Evolutionary conservation across 1,140 invertebrate genomes (phyloP).

Genomic region (Gryon sp.): DNA sequence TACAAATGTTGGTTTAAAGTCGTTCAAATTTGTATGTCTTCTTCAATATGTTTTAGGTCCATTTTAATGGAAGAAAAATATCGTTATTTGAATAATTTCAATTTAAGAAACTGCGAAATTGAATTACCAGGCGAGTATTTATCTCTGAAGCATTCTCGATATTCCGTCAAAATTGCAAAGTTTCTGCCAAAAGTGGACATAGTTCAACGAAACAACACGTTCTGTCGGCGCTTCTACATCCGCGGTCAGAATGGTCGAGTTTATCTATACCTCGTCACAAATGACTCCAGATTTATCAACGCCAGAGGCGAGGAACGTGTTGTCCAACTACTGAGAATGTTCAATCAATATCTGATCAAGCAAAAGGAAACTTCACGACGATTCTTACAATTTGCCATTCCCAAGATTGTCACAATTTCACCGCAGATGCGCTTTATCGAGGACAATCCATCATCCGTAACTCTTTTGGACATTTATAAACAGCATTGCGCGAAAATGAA

Average conservation of each 20-base stretch:
- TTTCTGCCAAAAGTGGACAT: conserved; percentile 98
- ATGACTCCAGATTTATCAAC: conserved; percentile 95
- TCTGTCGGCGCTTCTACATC: conserved; percentile 93
- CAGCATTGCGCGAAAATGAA: conserved; percentile 89
- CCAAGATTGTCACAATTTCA: conserved; percentile 95
- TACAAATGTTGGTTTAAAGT: no score
- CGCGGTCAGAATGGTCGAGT: conserved; percentile 97
- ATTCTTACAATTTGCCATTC: conserved; percentile 96
- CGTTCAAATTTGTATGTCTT: no score
- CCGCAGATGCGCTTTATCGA: conserved; percentile 95
- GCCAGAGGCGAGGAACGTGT: conserved; percentile 95
- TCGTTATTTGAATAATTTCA: conserved; percentile 96
- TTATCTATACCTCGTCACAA: conserved; percentile 97
- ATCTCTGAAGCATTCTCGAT: conserved; percentile 89
- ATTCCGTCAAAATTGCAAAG: conserved; percentile 94
- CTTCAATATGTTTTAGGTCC: conserved; percentile 81
- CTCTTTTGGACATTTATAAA: conserved; percentile 95
- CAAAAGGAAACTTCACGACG: conserved; percentile 96
- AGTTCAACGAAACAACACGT: conserved; percentile 97
- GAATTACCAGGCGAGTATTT: conserved; percentile 98
- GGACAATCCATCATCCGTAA: conserved; percentile 95
- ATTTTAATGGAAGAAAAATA: conserved; percentile 98
- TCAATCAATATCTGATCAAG: conserved; percentile 96
- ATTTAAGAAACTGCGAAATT: conserved; percentile 95
- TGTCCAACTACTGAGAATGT: conserved; percentile 93